Percentiles rank a stretch among this genome's conserved stretches.
phyloP scores from a whole-genome alignment of 2,797 vertebrate species.

The Capromys pilorides region DNA sequence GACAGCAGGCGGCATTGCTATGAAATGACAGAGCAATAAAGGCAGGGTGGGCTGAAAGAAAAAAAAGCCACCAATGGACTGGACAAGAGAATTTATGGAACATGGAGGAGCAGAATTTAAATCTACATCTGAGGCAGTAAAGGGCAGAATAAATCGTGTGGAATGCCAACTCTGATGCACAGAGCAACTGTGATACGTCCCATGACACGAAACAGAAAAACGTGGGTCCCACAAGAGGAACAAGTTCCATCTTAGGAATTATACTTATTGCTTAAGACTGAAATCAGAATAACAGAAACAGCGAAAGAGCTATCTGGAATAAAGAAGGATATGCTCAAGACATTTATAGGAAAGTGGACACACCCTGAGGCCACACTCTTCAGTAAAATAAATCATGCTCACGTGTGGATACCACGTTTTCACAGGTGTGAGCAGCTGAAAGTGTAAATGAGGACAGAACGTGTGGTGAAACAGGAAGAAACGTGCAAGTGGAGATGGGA shows the following conservation, averaged over 20 bases:
- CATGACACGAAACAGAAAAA: neutral
- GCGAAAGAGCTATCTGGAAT: neutral
- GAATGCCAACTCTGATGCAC: neutral
- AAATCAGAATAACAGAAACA: constrained; percentile 2
- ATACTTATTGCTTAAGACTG: neutral
- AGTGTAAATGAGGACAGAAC: neutral
- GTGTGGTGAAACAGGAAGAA: neutral
- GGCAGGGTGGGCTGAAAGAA: neutral
- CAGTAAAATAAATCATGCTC: neutral
- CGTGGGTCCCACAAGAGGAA: neutral
- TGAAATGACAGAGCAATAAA: neutral
- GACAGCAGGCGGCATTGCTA: neutral
- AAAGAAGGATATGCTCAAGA: neutral
- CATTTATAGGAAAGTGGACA: neutral
- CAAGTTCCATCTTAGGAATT: neutral
- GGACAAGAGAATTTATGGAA: neutral
- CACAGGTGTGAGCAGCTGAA: neutral
- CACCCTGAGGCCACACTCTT: neutral
- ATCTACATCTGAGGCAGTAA: neutral
- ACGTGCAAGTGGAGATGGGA: neutral
- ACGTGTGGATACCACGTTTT: neutral
- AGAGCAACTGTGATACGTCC: neutral
- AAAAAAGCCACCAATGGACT: neutral
- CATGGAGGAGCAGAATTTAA: neutral
- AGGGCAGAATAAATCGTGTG: neutral